Evolutionary conservation across 2,113 vertebrate species (phyloP), one percentile per base, ranked within the genome.

Genomic region (Hucho hucho): DNA sequence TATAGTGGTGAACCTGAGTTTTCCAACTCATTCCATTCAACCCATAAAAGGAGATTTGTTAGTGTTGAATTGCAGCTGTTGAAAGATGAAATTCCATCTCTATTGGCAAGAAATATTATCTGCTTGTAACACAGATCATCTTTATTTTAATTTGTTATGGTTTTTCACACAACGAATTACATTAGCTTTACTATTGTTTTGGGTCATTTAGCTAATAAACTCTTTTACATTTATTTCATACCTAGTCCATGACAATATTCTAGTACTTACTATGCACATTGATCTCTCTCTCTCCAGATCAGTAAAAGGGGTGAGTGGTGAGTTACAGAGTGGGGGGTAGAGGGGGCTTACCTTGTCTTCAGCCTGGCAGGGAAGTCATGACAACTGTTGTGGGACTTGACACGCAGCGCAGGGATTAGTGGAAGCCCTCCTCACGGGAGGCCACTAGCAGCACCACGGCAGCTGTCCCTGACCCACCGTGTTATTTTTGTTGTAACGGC

Each of bases 401-500:
- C 12, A 16, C 12, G 58, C 49, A 20, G 28, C 16, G 14, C n/a
- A 16, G 47, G 76, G 76, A 77, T 77, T 68, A 77, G 49, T 58
- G 64, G 76, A 72, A 72, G 63, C 59, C 74, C 2, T 43, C 69
- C 22, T 18, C 18, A 47, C 4, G 14, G 29, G 64, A 32, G 16
- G n/a, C n/a, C 22, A 25, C 56, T 4, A 61, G n/a, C 6, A 61
- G n/a, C 4, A 16, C 24, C 43, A 61, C 26, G 14, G 22, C 75
- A 66, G 75, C 69, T 77, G 66, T 53, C 14, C 47, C 12, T 59
- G 58, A 7, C 58, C 58, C 1, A 22, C 32, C 11, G 5, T 47
- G 53, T 25, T 68, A 73, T 69, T 43, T 73, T 13, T 46, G 75
- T 70, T 63, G 49, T 61, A 22, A 29, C 18, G 24, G 24, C 64